Evolutionary conservation across 2,797 vertebrate genomes (phyloP).

Genomic region (Hyperoplus lanceolatus): DNA sequence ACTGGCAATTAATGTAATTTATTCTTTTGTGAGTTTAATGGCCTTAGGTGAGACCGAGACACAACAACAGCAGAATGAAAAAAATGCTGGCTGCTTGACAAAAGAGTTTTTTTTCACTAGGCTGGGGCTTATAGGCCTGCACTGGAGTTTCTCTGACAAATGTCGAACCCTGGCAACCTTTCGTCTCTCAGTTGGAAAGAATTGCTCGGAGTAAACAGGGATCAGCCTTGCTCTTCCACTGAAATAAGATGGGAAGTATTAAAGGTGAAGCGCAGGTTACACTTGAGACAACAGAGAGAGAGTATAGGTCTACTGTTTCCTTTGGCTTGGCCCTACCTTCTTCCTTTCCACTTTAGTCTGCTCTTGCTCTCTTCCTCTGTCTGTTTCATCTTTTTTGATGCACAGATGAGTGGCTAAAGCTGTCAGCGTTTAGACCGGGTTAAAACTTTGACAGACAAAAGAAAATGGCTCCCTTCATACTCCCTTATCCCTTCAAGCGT

Average conservation of each 20-base stretch:
- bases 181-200: constrained; percentile 57
- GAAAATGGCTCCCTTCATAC: constrained; percentile 38
- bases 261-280: constrained; percentile 62
- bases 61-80: constrained; percentile 76
- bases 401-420: constrained; percentile 53
- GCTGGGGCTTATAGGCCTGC: constrained; percentile 55
- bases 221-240: constrained; percentile 45
- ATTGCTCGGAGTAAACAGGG: constrained; percentile 57
- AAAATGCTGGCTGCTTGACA: constrained; percentile 77
- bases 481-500: constrained; percentile 12
- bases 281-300: constrained; percentile 32
- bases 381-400: constrained; percentile 57
- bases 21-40: constrained; percentile 86
- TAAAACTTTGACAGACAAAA: constrained; percentile 53
- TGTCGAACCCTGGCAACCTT: constrained; percentile 59
- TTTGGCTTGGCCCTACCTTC: constrained; percentile 30
- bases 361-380: constrained; percentile 33
- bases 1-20: constrained; percentile 85
- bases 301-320: constrained; percentile 19
- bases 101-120: constrained; percentile 59
- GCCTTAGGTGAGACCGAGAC: constrained; percentile 82
- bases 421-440: constrained; percentile 45
- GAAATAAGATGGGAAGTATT: constrained; percentile 51
- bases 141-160: constrained; percentile 73
- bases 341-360: constrained; percentile 33